Evolutionary conservation across 2,888 invertebrate species (phyloP), one percentile per base, ranked within the genome.

Genomic region (Rotaria macrura): DNA sequence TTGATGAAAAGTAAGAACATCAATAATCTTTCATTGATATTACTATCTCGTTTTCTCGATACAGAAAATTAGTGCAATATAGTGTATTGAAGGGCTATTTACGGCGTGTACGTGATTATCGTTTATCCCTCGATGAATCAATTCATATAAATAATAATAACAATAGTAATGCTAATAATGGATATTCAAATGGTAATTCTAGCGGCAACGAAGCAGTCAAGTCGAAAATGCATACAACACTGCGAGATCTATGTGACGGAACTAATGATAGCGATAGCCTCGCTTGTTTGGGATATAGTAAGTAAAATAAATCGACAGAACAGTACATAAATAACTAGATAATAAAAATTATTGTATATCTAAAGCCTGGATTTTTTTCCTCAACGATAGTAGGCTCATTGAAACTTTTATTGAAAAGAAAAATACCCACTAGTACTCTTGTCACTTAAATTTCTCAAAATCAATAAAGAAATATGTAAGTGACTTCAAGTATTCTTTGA

Each of bases 71-170:
- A 40, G 40, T 79, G 10, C 79, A 79, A 40, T 79, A 79, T 79
- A 43, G 79, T 43, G 43, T n/a, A 43, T n/a, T 79, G n/a, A 79
- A 79, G n/a, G 79, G 25, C 34, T 79, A 79, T 79, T 79, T 79
- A 43, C 40, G 43, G 12, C 79, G 79, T 25, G 79, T 79, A 25
- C 79, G 79, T 43, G 43, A 79, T 14, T 79, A 79, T 79, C 79
- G 43, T 14, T 43, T 79, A 79, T 79, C n/a, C 25, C 2, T 79
- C 3, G 40, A 79, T 43, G 79, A 79, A 43, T 43, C 43, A 17
- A 20, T n/a, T 14, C n/a, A 43, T 43, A 40, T 79, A 7, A n/a
- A n/a, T 10, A 57, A 29, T 25, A 79, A 40, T 12, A 43, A n/a
- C n/a, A n/a, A n/a, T n/a, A n/a, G n/a, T n/a, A n/a, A n/a, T n/a